phyloP scores from a whole-genome alignment of 2,888 invertebrate species.

The Oegoconia quadripuncta region DNA sequence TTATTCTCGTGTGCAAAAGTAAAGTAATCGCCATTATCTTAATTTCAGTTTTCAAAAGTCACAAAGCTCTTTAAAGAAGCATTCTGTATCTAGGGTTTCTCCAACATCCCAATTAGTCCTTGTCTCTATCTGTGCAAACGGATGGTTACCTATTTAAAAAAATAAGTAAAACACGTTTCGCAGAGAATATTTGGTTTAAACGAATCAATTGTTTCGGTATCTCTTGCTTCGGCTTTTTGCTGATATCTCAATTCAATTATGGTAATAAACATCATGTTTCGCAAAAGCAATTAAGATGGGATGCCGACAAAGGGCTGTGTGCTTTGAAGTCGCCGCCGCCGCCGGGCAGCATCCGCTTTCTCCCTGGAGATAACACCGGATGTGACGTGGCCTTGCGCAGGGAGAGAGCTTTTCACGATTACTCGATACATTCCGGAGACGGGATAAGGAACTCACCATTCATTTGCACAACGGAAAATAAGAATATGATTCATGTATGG shows the following conservation, averaged over 20 bases:
- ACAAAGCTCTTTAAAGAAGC: no score
- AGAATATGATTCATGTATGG: constrained; percentile 43
- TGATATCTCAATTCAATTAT: constrained; percentile 42
- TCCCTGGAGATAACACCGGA: constrained; percentile 63
- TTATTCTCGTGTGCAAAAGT: no score
- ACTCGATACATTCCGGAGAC: constrained; percentile 66
- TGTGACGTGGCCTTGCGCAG: constrained; percentile 65
- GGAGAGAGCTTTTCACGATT: constrained; percentile 69
- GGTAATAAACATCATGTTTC: constrained; percentile 59
- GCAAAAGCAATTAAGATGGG: constrained; percentile 57
- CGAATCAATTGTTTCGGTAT: constrained; percentile 23
- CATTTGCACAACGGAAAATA: constrained; percentile 38
- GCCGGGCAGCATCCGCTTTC: constrained; percentile 69
- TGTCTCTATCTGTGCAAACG: no score
- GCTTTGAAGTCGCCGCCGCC: constrained; percentile 65
- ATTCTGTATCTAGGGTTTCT: no score
- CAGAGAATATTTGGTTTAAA: constrained; percentile 5
- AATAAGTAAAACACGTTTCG: constrained; percentile 1
- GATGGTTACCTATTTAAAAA: constrained; percentile 5
- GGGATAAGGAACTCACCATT: constrained; percentile 41
- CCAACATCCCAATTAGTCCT: no score
- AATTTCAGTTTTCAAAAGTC: no score
- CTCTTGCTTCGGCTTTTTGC: constrained; percentile 31
- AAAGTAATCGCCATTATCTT: no score
- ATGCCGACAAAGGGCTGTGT: constrained; percentile 58